These are phyloP conservation scores for Drosophila flavopinicola DNA, from an alignment of 2,888 invertebrate genomes.

Conservation along the genomic window DNA sequence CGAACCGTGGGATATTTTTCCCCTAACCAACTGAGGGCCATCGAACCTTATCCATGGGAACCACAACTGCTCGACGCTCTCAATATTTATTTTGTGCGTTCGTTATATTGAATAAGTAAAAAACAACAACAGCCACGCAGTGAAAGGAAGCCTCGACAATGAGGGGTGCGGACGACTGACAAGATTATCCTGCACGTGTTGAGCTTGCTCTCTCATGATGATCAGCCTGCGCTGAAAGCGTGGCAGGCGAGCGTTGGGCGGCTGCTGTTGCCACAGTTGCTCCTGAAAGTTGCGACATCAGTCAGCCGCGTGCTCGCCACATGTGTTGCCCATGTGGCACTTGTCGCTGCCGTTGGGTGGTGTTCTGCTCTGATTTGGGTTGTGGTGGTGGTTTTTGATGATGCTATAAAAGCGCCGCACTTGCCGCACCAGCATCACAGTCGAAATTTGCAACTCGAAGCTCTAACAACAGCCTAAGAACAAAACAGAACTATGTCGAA, in stretches of 20 bases:
- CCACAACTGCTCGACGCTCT: slow-evolving; percentile 82
- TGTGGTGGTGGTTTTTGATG: slow-evolving; percentile 37
- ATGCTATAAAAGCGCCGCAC: slow-evolving; percentile 67
- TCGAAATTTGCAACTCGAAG: slow-evolving; percentile 54
- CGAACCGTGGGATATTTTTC: slow-evolving; percentile 83
- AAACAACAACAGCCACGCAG: slow-evolving; percentile 18
- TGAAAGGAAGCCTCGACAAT: slow-evolving; percentile 49
- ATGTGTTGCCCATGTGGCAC: slow-evolving; percentile 62
- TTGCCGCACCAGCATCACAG: slow-evolving; percentile 58
- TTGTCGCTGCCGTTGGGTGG: slow-evolving; percentile 63
- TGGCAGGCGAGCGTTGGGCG: slow-evolving; percentile 70
- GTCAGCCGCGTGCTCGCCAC: slow-evolving; percentile 64
- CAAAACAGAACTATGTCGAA: slow-evolving; percentile 50
- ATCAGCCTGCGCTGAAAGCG: slow-evolving; percentile 65
- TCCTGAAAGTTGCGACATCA: slow-evolving; percentile 46
- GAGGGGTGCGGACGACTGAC: slow-evolving; percentile 53
- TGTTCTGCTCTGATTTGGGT: slow-evolving; percentile 33
- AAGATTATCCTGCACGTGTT: slow-evolving; percentile 79
- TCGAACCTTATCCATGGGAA: slow-evolving; percentile 82
- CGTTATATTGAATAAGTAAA: slow-evolving; percentile 69
- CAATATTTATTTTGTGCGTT: slow-evolving; percentile 79
- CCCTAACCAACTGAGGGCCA: slow-evolving; percentile 68
- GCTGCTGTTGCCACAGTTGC: slow-evolving; percentile 31
- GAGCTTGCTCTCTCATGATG: slow-evolving; percentile 60
- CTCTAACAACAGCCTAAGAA: slow-evolving; percentile 31